Conservation (phyloP, 2,113 vertebrate genomes). For the Heterochromis multidens region DNA sequence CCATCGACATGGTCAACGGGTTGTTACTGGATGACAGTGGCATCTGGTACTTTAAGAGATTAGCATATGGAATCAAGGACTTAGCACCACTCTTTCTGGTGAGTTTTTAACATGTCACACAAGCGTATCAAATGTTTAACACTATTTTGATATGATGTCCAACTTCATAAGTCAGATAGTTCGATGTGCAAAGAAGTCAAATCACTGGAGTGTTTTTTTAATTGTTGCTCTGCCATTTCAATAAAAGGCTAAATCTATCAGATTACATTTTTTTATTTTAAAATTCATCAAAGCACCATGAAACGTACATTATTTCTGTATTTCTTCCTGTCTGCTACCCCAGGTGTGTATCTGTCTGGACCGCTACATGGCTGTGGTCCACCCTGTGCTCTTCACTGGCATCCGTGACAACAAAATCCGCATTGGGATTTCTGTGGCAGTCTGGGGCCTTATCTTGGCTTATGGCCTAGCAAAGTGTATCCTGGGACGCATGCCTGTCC, state of each 20-base stretch:
- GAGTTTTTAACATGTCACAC: neutral
- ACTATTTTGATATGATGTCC: neutral
- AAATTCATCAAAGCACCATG: neutral
- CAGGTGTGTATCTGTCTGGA: conserved; percentile 75
- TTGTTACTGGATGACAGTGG: conserved; percentile 41
- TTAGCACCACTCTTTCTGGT: conserved; percentile 68
- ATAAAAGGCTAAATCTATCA: neutral
- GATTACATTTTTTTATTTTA: neutral
- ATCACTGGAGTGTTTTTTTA: neutral
- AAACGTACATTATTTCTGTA: rapidly evolving
- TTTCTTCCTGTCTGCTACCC: neutral
- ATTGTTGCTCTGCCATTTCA: neutral
- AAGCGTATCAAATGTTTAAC: neutral
- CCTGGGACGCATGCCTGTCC: conserved; percentile 37
- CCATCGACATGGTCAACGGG: conserved; percentile 65
- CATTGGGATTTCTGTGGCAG: conserved; percentile 19
- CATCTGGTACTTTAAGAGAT: conserved; percentile 66
- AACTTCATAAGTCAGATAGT: neutral
- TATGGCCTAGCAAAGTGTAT: conserved; percentile 59
- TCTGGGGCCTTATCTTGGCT: conserved; percentile 63
- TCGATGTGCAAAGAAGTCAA: neutral
- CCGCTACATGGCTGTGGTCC: conserved; percentile 75
- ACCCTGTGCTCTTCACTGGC: conserved; percentile 65
- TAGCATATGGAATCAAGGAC: conserved; percentile 74
- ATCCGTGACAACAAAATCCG: conserved; percentile 66